Percentiles rank a stretch among this genome's conserved stretches.
phyloP scores from a whole-genome alignment of 2,113 vertebrate genomes.

The Tor tambroides region DNA sequence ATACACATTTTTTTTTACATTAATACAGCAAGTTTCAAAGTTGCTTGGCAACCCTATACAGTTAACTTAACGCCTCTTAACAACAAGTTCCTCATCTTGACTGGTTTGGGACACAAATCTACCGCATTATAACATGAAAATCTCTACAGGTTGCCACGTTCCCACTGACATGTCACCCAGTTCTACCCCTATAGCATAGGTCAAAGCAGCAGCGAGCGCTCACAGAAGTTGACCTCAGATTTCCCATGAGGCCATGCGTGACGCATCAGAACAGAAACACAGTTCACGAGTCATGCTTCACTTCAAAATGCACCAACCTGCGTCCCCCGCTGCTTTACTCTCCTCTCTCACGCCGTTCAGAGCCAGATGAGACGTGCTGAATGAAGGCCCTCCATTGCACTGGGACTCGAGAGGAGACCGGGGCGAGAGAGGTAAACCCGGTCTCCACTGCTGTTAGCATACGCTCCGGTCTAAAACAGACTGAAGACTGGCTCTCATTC shows the following conservation, averaged over 20 bases:
- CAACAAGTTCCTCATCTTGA: neutral
- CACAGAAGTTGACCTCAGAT: neutral
- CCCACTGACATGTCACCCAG: too few species aligned
- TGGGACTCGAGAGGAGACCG: conserved; percentile 7
- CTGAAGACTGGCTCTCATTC: conserved; percentile 34
- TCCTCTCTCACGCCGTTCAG: conserved; percentile 43
- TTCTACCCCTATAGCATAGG: too few species aligned
- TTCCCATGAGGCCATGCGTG: conserved; percentile 47
- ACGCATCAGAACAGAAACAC: conserved; percentile 66
- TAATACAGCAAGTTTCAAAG: neutral
- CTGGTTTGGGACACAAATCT: neutral
- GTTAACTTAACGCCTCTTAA: neutral
- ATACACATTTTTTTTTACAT: neutral
- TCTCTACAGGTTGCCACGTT: neutral
- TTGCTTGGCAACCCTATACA: neutral
- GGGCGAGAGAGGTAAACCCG: conserved; percentile 63
- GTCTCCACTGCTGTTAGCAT: conserved; percentile 86
- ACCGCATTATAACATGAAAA: neutral
- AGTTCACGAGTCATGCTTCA: conserved; percentile 61
- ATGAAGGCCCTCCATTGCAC: conserved; percentile 56
- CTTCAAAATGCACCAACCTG: conserved; percentile 57
- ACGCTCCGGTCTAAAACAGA: conserved; percentile 84
- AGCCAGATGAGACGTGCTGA: conserved; percentile 35
- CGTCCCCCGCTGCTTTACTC: conserved; percentile 26
- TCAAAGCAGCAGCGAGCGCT: neutral